Conservation (phyloP, 2,113 vertebrate genomes). For the Myiozetetes cayanensis region DNA sequence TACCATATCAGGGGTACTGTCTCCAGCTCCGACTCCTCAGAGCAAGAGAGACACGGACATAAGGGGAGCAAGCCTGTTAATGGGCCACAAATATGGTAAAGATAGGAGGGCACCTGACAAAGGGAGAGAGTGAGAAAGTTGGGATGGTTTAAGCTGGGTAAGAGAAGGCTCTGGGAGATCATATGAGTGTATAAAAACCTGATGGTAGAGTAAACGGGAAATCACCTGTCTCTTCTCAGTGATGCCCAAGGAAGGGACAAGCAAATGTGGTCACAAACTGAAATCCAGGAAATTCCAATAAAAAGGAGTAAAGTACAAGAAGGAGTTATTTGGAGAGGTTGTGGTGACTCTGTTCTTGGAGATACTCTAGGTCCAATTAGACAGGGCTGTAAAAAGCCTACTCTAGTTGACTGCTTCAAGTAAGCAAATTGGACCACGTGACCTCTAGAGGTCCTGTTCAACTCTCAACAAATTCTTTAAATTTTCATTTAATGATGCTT, state of each 20-base stretch:
- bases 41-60: neutral
- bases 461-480: neutral
- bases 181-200: neutral
- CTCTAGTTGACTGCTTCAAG: neutral
- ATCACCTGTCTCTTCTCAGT: neutral
- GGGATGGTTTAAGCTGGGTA: neutral
- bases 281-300: neutral
- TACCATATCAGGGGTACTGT: neutral
- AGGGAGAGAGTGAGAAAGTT: neutral
- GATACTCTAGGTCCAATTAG: neutral
- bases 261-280: neutral
- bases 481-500: neutral
- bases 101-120: neutral
- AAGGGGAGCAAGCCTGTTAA: neutral
- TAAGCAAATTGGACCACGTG: neutral
- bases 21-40: neutral
- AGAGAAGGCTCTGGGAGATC: neutral
- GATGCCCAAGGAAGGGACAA: neutral
- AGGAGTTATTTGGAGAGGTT: neutral
- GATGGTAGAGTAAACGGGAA: neutral
- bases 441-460: neutral
- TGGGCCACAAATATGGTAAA: neutral
- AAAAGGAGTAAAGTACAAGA: neutral
- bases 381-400: neutral
- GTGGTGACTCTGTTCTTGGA: neutral